These are phyloP conservation scores for Riparia riparia DNA, from an alignment of 2,113 vertebrate species.

Conservation along the genomic window DNA sequence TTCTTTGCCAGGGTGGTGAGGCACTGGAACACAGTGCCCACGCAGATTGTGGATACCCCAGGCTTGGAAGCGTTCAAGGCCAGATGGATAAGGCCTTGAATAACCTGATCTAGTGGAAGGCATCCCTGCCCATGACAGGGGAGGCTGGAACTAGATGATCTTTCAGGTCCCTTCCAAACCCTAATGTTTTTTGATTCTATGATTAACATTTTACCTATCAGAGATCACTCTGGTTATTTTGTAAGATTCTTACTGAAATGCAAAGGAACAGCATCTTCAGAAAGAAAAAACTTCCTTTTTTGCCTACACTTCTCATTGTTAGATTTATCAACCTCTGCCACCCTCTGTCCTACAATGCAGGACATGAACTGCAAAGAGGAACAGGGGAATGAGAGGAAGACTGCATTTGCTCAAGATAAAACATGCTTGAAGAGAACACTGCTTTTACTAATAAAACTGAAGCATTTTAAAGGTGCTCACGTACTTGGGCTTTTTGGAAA, in stretches of 20 bases:
- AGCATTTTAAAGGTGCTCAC: background rate
- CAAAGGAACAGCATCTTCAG: background rate
- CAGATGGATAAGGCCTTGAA: background rate
- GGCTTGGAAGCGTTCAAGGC: background rate
- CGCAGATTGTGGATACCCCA: rapidly evolving
- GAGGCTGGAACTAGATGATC: background rate
- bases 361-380: background rate
- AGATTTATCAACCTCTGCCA: background rate
- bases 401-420: background rate
- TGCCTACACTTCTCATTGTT: background rate
- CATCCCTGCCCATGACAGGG: no score
- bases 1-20: background rate
- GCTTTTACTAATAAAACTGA: background rate
- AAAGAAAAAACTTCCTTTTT: background rate
- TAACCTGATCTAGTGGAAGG: background rate
- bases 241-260: background rate
- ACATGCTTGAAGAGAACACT: background rate
- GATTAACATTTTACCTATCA: background rate
- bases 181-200: background rate
- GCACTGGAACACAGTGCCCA: background rate
- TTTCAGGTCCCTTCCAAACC: background rate
- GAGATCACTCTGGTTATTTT: background rate
- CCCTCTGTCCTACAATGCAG: background rate
- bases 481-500: background rate
- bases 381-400: background rate